A percentile compares a stretch with the other conserved stretches of the same genome.
phyloP scores from a whole-genome alignment of 2,888 invertebrate genomes.

The Luperina nickerlii region DNA sequence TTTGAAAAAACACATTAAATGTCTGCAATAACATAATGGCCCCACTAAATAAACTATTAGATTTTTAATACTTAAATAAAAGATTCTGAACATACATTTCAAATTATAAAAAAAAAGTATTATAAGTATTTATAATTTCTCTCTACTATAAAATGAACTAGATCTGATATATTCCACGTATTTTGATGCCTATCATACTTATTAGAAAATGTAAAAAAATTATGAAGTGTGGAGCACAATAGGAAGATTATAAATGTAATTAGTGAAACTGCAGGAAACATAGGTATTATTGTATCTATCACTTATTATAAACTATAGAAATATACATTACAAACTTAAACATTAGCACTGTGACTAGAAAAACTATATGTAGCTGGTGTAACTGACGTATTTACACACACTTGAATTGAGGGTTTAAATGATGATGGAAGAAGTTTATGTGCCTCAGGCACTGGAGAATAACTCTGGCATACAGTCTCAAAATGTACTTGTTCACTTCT shows the following conservation, averaged over 20 bases:
- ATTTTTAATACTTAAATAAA: neutral
- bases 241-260: conserved; percentile 68
- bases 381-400: conserved; percentile 89
- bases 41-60: conserved; percentile 15
- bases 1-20: neutral
- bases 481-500: conserved; percentile 87
- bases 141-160: neutral
- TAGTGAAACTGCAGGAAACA: conserved; percentile 83
- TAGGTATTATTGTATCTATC: conserved; percentile 65
- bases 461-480: conserved; percentile 85
- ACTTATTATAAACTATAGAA: conserved; percentile 68
- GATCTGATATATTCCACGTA: neutral
- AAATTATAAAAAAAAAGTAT: neutral
- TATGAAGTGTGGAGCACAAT: neutral
- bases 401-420: conserved; percentile 89
- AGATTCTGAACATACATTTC: neutral
- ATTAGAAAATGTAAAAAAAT: neutral
- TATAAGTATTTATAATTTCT: neutral
- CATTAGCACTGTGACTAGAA: conserved; percentile 90
- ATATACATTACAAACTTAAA: conserved; percentile 79
- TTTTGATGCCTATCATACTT: neutral
- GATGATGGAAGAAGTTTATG: conserved; percentile 89
- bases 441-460: conserved; percentile 88
- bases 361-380: conserved; percentile 90
- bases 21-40: conserved; percentile 18